Percentiles rank a stretch among this genome's conserved stretches.
Evolutionary conservation across 2,113 vertebrate genomes (phyloP).

Genomic region (Rhinolophus ferrumequinum): DNA sequence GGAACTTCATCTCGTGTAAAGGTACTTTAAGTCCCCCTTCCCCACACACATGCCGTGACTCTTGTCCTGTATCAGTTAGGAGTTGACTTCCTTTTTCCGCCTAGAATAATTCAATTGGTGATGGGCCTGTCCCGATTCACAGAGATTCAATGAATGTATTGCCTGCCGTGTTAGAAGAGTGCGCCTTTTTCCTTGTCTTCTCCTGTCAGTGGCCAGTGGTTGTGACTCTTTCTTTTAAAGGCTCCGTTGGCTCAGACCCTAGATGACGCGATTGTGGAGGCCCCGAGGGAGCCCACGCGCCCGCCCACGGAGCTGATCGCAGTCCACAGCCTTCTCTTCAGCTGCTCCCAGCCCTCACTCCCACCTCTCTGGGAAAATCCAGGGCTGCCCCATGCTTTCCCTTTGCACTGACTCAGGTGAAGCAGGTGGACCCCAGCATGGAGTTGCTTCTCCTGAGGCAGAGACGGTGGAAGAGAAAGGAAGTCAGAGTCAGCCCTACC

Average conservation of each 20-base stretch:
- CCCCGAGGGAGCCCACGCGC: not conserved
- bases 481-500: not conserved
- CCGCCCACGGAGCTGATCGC: fast-evolving
- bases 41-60: no score
- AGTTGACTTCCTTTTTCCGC: not conserved
- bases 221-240: not conserved
- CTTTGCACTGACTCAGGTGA: not conserved
- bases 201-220: not conserved
- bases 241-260: not conserved
- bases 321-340: not conserved
- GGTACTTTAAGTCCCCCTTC: not conserved
- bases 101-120: not conserved
- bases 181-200: not conserved
- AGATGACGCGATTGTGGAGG: not conserved
- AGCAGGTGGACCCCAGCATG: not conserved
- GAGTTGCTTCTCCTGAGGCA: not conserved
- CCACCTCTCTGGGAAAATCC: not conserved
- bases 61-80: not conserved
- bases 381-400: not conserved
- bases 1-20: not conserved
- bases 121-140: not conserved
- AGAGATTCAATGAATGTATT: not conserved
- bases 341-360: not conserved
- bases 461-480: not conserved
- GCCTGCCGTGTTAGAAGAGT: not conserved